Evolutionary conservation across 2,113 vertebrate species (phyloP).

Genomic region (Mystacornis crossleyi): DNA sequence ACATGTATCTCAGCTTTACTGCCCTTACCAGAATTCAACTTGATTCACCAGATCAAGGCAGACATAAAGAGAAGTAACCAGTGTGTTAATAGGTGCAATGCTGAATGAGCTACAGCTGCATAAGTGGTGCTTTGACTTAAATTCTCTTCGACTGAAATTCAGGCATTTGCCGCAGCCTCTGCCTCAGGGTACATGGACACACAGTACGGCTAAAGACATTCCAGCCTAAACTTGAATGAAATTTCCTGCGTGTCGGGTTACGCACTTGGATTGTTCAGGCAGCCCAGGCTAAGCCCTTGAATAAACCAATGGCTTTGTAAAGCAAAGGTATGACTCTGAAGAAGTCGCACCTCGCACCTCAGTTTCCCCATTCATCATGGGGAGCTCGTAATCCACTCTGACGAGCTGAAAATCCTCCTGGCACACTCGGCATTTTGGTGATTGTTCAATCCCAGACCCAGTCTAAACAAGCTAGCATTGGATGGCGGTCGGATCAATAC

Average conservation of each 20-base stretch:
- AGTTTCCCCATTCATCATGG: neutral
- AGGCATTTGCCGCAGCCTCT: neutral
- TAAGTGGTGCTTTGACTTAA: neutral
- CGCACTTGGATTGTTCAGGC: neutral
- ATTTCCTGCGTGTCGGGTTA: neutral
- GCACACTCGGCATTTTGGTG: neutral
- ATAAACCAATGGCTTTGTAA: neutral
- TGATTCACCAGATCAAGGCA: neutral
- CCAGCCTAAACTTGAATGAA: neutral
- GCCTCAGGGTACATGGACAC: neutral
- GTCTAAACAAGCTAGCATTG: neutral
- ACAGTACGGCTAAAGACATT: neutral
- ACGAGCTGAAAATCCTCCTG: neutral
- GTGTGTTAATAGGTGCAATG: neutral
- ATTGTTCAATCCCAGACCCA: neutral
- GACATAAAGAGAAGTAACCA: neutral
- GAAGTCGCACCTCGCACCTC: neutral
- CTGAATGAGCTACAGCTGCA: neutral
- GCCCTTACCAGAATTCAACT: neutral
- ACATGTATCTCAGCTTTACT: neutral
- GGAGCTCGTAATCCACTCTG: neutral
- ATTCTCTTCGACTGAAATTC: neutral
- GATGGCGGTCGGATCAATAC: neutral
- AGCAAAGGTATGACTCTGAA: neutral
- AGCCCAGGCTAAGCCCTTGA: neutral